Percentiles rank a stretch among this genome's conserved stretches.
phyloP scores from a whole-genome alignment of 2,113 vertebrate species.

The Periophthalmodon schlosseri region DNA sequence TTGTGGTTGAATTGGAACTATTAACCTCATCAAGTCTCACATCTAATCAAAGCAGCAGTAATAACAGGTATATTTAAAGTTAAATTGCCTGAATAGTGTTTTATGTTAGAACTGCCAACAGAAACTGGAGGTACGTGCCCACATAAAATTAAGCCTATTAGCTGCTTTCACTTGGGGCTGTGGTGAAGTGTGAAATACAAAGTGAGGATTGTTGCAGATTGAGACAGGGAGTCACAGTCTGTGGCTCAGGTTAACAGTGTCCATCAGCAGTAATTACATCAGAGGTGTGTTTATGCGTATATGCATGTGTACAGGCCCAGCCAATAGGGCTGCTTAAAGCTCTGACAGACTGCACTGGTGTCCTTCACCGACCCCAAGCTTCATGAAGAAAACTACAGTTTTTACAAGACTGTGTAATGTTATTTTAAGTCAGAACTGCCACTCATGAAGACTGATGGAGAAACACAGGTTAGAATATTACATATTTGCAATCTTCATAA shows the following conservation, averaged over 20 bases:
- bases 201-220: slow-evolving; percentile 53
- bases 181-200: slow-evolving; percentile 51
- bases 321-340: neutral
- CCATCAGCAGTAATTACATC: slow-evolving; percentile 59
- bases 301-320: neutral
- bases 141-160: neutral
- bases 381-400: neutral
- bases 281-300: slow-evolving; percentile 14
- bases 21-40: neutral
- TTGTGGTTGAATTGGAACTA: neutral
- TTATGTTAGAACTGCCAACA: neutral
- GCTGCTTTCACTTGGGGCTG: slow-evolving; percentile 11
- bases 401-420: neutral
- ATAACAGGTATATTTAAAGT: neutral
- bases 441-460: neutral
- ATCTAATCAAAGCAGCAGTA: neutral
- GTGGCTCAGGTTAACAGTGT: slow-evolving; percentile 47
- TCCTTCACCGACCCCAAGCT: neutral
- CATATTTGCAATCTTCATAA: neutral
- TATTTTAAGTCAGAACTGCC: neutral
- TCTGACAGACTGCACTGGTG: neutral
- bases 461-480: neutral
- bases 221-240: slow-evolving; percentile 63
- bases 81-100: neutral
- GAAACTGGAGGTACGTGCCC: neutral